Conservation (phyloP, 1,140 invertebrate genomes). For the Drosophila serrata region DNA sequence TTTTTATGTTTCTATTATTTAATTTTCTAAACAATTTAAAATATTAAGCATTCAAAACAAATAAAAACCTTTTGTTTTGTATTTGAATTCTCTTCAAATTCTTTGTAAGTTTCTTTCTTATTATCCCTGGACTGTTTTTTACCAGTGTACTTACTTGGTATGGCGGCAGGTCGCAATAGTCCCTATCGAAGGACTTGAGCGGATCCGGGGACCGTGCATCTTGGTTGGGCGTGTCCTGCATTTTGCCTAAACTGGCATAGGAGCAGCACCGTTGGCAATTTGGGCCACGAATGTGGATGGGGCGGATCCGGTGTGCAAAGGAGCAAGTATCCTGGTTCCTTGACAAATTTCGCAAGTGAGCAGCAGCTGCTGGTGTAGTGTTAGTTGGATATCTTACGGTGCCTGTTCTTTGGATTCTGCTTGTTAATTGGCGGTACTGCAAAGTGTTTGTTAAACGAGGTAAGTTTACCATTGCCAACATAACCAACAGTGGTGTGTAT, state of each 20-base stretch:
- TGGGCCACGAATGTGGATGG: slow-evolving; percentile 13
- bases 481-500: slow-evolving; percentile 21
- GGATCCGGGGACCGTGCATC: slow-evolving; percentile 28
- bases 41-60: neutral
- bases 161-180: slow-evolving; percentile 57
- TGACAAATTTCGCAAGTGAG: slow-evolving; percentile 1
- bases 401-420: slow-evolving; percentile 35
- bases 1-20: neutral
- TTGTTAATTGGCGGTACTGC: slow-evolving; percentile 56
- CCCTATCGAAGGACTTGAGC: slow-evolving; percentile 51
- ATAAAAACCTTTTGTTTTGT: neutral
- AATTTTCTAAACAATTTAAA: neutral
- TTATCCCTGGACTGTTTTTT: neutral
- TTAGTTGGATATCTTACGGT: slow-evolving; percentile 38
- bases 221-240: slow-evolving; percentile 50
- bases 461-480: slow-evolving; percentile 60
- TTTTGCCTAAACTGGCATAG: slow-evolving; percentile 65
- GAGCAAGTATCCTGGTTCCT: neutral
- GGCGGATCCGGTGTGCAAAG: slow-evolving; percentile 22
- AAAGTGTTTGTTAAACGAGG: slow-evolving; percentile 62
- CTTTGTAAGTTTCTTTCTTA: neutral
- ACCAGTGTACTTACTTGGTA: slow-evolving; percentile 66
- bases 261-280: slow-evolving; percentile 17
- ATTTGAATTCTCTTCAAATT: neutral
- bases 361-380: slow-evolving; percentile 21